Base-by-base conservation (phyloP, 2,888 invertebrate genomes). In the Globia sparganii region DNA sequence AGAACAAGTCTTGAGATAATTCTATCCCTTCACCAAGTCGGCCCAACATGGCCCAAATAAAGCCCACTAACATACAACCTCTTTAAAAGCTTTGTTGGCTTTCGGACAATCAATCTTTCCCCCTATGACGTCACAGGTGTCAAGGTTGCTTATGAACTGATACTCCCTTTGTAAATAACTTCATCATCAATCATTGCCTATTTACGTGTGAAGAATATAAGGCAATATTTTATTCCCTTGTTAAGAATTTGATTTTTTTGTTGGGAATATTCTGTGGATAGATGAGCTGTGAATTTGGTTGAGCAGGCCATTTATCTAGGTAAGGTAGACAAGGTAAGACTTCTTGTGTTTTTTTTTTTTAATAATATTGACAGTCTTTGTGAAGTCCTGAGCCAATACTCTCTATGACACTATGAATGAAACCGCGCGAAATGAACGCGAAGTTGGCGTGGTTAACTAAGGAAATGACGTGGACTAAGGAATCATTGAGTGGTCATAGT, bases 101-200 rank as follows among this genome's bases (percentile, higher is more conserved):
- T 86, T 67, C 31, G 1, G 62, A 78, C 84, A 73, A 94, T 94
- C 93, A 92, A 94, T 94, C 93, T 92, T 81, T 66, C 79, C 87
- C 79, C 88, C 88, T 89, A 87, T 89, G 90, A 90, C 92, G 91
- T 91, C 92, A 92, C 91, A 91, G 91, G 90, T 90, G 90, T 89
- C 92, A 92, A 93, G 93, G 93, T 93, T 92, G 91, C 91, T 90
- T 64, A 75, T 78, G 62, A 81, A 84, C 83, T 84, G 83, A 84
- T 84, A 81, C 82, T 75, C 62, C 67, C 64, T 84, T 66, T 72
- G 59, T 74, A 83, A 80, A 85, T 82, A 80, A 73, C 58, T 70
- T 49, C 66, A 37, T 77, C 84, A 87, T 89, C 83, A 88, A 89
- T 89, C 88, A 86, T 83, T 68, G 69, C 68, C 58, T 78, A 80